phyloP scores from a whole-genome alignment of 2,113 vertebrate species.

The Monopterus albus region DNA sequence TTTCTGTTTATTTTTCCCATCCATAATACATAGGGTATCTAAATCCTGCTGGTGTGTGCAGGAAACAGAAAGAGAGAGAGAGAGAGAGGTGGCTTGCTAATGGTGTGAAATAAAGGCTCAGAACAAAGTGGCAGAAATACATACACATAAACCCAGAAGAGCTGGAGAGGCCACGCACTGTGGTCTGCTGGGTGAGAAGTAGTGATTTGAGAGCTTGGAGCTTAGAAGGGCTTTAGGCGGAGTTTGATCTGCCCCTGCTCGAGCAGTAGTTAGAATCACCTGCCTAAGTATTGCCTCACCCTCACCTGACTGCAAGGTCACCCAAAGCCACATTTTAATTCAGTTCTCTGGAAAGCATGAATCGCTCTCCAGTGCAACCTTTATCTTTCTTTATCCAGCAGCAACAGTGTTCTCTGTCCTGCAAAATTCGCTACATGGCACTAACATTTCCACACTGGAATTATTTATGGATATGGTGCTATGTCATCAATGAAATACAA shows the following conservation, averaged over 20 bases:
- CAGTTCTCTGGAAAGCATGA: conserved; percentile 39
- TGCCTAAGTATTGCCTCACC: conserved; percentile 48
- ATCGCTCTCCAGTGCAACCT: conserved; percentile 49
- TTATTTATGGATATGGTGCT: conserved; percentile 17
- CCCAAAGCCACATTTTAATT: conserved; percentile 48
- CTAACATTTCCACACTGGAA: conserved; percentile 24
- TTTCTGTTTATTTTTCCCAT: conserved; percentile 78
- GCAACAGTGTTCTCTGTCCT: conserved; percentile 9
- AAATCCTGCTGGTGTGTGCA: conserved; percentile 78
- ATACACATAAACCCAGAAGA: conserved; percentile 70
- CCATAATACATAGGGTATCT: conserved; percentile 80
- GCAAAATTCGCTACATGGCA: conserved; percentile 8
- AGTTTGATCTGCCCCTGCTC: conserved; percentile 58
- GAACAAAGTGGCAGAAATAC: conserved; percentile 78
- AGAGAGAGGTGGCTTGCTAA: conserved; percentile 64
- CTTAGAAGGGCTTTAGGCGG: conserved; percentile 62
- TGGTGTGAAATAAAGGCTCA: conserved; percentile 71
- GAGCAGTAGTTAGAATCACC: conserved; percentile 51
- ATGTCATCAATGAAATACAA: conserved; percentile 26
- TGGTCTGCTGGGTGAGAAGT: conserved; percentile 61
- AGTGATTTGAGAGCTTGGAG: conserved; percentile 69
- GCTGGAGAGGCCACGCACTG: conserved; percentile 57
- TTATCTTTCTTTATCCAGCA: conserved; percentile 53
- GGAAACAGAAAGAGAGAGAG: conserved; percentile 49
- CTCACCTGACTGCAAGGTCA: conserved; percentile 74